phyloP scores from a whole-genome alignment of 2,888 invertebrate species.

The Rutpela maculata region DNA sequence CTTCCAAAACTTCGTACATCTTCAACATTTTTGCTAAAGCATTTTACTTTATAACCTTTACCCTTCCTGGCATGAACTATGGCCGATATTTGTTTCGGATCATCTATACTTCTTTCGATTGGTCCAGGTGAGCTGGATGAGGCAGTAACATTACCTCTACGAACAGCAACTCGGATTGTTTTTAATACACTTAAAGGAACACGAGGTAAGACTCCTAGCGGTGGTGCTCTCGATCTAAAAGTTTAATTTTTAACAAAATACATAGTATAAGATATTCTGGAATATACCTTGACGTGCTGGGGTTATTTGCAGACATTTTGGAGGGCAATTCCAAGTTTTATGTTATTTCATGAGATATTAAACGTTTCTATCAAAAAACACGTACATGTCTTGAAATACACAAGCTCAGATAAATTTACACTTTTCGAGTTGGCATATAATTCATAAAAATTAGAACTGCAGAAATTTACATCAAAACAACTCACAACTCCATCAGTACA shows the following conservation, averaged over 20 bases:
- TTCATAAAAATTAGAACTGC: no score
- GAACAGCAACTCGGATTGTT: conserved; percentile 33
- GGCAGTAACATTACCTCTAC: conserved; percentile 28
- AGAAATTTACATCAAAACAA: no score
- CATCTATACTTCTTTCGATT: conserved; percentile 42
- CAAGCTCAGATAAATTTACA: no score
- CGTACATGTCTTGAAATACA: no score
- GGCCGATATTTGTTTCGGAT: conserved; percentile 34
- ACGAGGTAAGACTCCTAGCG: background rate
- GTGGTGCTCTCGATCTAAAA: conserved; percentile 7
- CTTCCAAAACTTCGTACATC: background rate
- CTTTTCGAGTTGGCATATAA: no score
- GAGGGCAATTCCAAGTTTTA: no score
- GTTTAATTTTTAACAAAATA: background rate
- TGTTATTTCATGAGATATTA: no score
- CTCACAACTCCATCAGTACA: no score
- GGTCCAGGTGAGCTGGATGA: conserved; percentile 28
- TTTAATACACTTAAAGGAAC: conserved; percentile 20
- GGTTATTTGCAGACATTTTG: conserved; percentile 1
- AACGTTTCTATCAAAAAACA: no score
- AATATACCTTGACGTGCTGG: conserved; percentile 24
- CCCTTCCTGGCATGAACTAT: conserved; percentile 38
- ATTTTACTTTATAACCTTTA: conserved; percentile 21
- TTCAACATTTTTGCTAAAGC: background rate
- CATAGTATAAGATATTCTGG: background rate